Evolutionary conservation across 2,113 vertebrate species (phyloP).

Genomic region (Arizona elegans): DNA sequence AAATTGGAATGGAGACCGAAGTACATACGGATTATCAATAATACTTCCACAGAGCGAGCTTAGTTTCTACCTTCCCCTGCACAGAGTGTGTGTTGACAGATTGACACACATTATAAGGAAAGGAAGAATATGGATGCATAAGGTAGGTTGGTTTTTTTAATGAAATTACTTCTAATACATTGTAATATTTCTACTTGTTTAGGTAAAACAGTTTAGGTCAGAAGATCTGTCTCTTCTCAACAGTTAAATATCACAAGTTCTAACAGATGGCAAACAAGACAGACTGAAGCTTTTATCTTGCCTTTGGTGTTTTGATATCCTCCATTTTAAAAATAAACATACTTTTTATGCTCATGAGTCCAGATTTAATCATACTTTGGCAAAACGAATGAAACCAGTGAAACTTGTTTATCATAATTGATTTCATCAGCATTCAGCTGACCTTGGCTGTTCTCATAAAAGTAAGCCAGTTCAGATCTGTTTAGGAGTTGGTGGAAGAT

Average conservation of each 20-base stretch:
- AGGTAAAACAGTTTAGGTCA: not conserved
- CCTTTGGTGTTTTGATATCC: too few relatives aligned
- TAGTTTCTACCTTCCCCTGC: constrained; percentile 91
- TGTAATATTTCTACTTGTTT: not conserved
- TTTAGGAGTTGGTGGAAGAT: not conserved
- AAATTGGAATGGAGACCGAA: constrained; percentile 95
- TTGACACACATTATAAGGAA: constrained; percentile 93
- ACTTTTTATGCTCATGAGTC: not conserved
- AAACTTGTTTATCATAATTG: not conserved
- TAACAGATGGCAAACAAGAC: not conserved
- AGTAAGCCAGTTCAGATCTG: not conserved
- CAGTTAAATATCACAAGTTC: not conserved
- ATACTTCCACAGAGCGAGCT: constrained; percentile 93
- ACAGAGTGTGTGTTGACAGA: constrained; percentile 90
- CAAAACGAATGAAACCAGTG: not conserved
- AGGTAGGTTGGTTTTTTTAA: constrained; percentile 72
- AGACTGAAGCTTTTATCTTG: not conserved
- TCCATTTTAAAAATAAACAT: not conserved
- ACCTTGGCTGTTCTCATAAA: not conserved
- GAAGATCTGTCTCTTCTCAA: not conserved
- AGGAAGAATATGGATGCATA: constrained; percentile 98
- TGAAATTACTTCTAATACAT: not conserved
- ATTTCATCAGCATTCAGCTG: not conserved
- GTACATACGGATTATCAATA: constrained; percentile 93
- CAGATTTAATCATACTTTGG: not conserved